phyloP scores from a whole-genome alignment of 2,113 vertebrate genomes.

The Notechis scutatus region DNA sequence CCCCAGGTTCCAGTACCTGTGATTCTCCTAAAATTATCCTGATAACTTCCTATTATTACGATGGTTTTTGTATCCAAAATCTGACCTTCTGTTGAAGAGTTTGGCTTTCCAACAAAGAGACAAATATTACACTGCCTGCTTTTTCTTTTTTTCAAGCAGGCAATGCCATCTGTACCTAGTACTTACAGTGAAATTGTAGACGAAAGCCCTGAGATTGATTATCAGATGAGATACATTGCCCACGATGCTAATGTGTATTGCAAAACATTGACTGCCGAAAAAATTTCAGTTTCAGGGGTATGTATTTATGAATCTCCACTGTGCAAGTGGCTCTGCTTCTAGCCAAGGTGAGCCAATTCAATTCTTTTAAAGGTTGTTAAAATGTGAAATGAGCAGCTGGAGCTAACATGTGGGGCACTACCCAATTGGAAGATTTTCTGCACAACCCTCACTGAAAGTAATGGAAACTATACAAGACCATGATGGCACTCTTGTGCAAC shows the following conservation, averaged over 20 bases:
- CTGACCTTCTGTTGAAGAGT: background rate
- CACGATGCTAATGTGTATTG: conserved; percentile 72
- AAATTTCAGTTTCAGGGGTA: conserved; percentile 66
- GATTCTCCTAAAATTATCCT: background rate
- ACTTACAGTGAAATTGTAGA: background rate
- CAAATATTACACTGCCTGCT: background rate
- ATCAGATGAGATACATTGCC: conserved; percentile 66
- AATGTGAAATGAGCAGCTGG: background rate
- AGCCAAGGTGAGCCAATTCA: background rate
- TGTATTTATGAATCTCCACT: background rate
- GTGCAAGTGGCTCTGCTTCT: background rate
- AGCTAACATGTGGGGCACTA: background rate
- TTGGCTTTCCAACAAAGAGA: background rate
- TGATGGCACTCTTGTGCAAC: background rate
- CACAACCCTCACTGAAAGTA: background rate
- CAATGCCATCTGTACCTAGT: background rate
- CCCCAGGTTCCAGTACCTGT: background rate
- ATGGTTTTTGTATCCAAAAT: background rate
- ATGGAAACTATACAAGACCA: background rate
- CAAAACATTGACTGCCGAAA: conserved; percentile 62
- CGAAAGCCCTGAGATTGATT: background rate
- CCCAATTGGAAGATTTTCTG: background rate
- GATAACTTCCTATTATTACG: background rate
- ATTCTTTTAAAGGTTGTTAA: background rate
- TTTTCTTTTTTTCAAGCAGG: conserved; percentile 23